Base-by-base conservation (phyloP, 2,888 invertebrate species). In the Gnatocerus cornutus region DNA sequence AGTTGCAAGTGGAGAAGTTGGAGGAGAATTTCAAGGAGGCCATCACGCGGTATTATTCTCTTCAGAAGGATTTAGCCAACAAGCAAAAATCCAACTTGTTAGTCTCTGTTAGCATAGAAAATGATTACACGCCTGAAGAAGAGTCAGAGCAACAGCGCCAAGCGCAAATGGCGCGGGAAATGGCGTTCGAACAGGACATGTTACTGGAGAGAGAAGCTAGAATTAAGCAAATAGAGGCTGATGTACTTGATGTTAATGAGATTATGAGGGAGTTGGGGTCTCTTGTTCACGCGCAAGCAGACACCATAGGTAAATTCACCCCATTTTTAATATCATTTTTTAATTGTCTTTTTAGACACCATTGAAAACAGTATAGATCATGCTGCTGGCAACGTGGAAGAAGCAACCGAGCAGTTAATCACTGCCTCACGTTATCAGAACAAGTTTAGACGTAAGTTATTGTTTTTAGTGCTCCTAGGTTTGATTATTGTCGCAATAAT, bases 361-460 rank as follows among this genome's bases (percentile, higher is more conserved):
- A 94, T 96, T 76, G 95, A 95, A 83, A 91, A 89, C 77, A 91
- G 91, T 85, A 91, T 96, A 79, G 94, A 95, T 79, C 88, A 89
- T 68, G 90, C 93, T 0, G 89, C 90, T 58, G 89, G 89, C 1
- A 89, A 92, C 77, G 93, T 96, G 3, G 95, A 95, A 81, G 85
- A 90, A n/a, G 97, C 94, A 0, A 88, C 89, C 4, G 90, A 90
- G 72, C 92, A 96, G 78, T 84, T 97, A 43, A 87, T 90, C n/a
- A 95, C 95, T 83, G 96, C 96, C 12, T 90, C 92, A 30, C 88
- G 90, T 76, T 91, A 94, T 85, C 93, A 94, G 85, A 91, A 91
- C 83, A 89, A 88, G 81, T 92, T 91, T 83, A 88, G 94, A 65
- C 89, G 90, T 82, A 93, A 92, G 86, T 88, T 94, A 84, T 89